Percentiles rank a stretch among this genome's conserved stretches.
Conservation (phyloP, 2,797 vertebrate species). For the Propithecus perrieri region DNA sequence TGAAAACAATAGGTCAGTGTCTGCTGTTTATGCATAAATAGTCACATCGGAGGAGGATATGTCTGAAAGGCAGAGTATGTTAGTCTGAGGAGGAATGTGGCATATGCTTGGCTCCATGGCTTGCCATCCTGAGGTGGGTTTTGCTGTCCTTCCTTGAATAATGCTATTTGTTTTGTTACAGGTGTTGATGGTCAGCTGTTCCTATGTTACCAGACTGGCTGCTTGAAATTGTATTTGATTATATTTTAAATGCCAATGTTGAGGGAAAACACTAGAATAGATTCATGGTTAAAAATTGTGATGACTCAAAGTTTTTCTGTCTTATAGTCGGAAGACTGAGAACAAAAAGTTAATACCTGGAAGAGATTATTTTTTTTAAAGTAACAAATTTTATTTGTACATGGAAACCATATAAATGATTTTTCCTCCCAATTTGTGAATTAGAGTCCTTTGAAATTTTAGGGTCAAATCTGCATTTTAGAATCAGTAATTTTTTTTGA, state of each 20-base stretch:
- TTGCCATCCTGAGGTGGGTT: background rate
- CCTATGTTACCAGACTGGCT: background rate
- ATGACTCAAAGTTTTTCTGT: constrained; percentile 47
- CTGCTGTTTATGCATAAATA: constrained; percentile 57
- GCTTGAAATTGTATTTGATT: constrained; percentile 40
- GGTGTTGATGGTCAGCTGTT: background rate
- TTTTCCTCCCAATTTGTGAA: background rate
- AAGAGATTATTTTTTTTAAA: background rate
- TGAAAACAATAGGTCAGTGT: constrained; percentile 61
- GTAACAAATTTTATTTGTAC: constrained; percentile 2
- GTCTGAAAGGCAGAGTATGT: constrained; percentile 16
- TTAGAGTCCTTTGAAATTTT: constrained; percentile 49
- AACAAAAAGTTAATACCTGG: constrained; percentile 37
- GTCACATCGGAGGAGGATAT: background rate
- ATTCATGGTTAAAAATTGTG: constrained; percentile 37
- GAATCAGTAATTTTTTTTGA: background rate
- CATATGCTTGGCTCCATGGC: background rate
- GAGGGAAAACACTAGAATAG: background rate
- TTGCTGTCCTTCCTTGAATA: constrained; percentile 11
- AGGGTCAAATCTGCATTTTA: constrained; percentile 35
- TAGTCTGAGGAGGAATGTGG: constrained; percentile 13
- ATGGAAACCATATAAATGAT: constrained; percentile 20
- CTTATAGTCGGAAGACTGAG: background rate
- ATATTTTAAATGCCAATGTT: constrained; percentile 46
- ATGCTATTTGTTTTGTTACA: background rate